phyloP scores from a whole-genome alignment of 2,888 invertebrate genomes.

The Papilio gigon region DNA sequence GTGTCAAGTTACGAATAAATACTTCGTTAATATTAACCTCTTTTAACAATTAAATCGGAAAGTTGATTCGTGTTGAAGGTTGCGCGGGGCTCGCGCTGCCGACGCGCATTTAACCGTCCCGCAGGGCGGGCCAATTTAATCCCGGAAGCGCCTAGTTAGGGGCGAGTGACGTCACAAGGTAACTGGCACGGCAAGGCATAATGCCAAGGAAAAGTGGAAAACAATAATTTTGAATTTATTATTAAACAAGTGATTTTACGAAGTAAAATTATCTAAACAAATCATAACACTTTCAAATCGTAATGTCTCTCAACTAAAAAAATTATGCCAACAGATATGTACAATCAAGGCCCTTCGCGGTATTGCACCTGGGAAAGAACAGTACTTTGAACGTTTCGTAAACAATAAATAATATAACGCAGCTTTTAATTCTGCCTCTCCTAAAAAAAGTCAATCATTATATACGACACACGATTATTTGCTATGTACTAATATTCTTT shows the following conservation, averaged over 20 bases:
- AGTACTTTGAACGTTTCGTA: no score
- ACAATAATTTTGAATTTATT: not conserved
- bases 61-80: slow-evolving; percentile 16
- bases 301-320: no score
- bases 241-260: not conserved
- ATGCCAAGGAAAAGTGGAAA: slow-evolving; percentile 17
- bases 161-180: slow-evolving; percentile 56
- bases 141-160: slow-evolving; percentile 62
- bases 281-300: no score
- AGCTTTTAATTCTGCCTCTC: no score
- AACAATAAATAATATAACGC: no score
- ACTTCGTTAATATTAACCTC: not conserved
- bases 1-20: not conserved
- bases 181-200: slow-evolving; percentile 47
- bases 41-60: slow-evolving; percentile 29
- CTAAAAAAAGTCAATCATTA: no score
- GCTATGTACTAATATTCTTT: no score
- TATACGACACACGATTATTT: no score
- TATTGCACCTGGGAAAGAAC: no score
- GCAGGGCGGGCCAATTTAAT: slow-evolving; percentile 51
- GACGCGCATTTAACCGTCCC: slow-evolving; percentile 46
- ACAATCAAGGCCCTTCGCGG: no score
- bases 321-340: no score
- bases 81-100: not conserved
- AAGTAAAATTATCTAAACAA: not conserved